These are phyloP conservation scores for Megalonaias nervosa DNA, from an alignment of 1,140 invertebrate species.

Conservation along the genomic window DNA sequence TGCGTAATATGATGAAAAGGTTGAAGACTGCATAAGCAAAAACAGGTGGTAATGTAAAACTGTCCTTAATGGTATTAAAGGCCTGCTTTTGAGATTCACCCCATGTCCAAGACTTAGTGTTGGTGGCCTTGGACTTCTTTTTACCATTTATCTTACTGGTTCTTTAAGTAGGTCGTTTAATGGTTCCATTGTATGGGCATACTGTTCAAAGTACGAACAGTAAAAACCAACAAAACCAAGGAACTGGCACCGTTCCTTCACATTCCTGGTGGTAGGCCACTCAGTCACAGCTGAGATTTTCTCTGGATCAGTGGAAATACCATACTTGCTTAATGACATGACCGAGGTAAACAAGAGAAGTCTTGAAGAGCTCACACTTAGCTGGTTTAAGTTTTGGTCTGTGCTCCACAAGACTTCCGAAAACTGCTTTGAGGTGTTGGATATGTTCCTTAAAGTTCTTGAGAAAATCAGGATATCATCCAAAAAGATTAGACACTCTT, in stretches of 20 bases:
- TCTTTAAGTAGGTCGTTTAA: constrained; percentile 30
- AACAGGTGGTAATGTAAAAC: constrained; percentile 23
- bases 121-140: neutral
- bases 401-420: constrained; percentile 8
- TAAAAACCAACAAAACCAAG: constrained; percentile 72
- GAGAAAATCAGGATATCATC: constrained; percentile 49
- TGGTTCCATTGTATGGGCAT: constrained; percentile 45
- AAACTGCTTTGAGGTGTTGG: constrained; percentile 13
- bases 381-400: constrained; percentile 34
- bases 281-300: constrained; percentile 46
- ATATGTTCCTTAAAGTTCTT: neutral
- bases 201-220: constrained; percentile 64
- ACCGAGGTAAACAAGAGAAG: constrained; percentile 65
- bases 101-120: constrained; percentile 32
- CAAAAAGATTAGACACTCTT: constrained; percentile 41
- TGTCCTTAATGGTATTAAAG: constrained; percentile 23
- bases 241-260: constrained; percentile 54
- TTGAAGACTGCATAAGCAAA: constrained; percentile 37
- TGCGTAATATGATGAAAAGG: constrained; percentile 41
- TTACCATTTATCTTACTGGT: constrained; percentile 7
- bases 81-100: neutral
- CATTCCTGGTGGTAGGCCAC: constrained; percentile 33
- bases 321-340: constrained; percentile 48
- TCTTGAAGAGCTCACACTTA: constrained; percentile 12
- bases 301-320: constrained; percentile 40